phyloP scores from a whole-genome alignment of 1,140 invertebrate genomes.

The Drusus annulatus region DNA sequence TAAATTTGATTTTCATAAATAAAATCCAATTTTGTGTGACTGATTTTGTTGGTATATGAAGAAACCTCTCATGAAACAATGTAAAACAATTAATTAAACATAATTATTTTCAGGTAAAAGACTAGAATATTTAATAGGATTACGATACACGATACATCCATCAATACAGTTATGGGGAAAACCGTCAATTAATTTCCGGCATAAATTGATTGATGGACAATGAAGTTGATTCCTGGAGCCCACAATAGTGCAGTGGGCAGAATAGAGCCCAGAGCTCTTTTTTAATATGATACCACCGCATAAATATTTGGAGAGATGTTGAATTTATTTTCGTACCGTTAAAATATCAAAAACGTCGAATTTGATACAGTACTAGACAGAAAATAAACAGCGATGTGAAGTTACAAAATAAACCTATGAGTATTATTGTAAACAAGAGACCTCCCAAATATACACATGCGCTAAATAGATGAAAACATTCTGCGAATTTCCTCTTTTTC shows the following conservation, averaged over 20 bases:
- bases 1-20: too few relatives aligned
- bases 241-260: not conserved
- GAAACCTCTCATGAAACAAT: too few relatives aligned
- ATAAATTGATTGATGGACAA: slow-evolving; percentile 13
- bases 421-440: not conserved
- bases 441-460: not conserved
- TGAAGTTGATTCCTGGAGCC: not conserved
- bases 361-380: not conserved
- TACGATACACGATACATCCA: not conserved
- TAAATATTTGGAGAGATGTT: slow-evolving; percentile 30
- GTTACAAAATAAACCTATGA: not conserved
- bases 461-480: not conserved
- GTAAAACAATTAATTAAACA: too few relatives aligned
- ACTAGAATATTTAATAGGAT: not conserved
- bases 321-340: not conserved
- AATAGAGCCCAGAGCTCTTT: not conserved
- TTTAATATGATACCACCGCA: not conserved
- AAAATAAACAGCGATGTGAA: not conserved
- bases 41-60: too few relatives aligned
- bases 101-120: not conserved
- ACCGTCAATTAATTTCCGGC: slow-evolving; percentile 2
- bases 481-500: not conserved
- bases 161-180: not conserved
- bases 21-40: too few relatives aligned
- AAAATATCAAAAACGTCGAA: not conserved